Base-by-base conservation (phyloP, 2,888 invertebrate species). In the Pristionchus exspectatus region DNA sequence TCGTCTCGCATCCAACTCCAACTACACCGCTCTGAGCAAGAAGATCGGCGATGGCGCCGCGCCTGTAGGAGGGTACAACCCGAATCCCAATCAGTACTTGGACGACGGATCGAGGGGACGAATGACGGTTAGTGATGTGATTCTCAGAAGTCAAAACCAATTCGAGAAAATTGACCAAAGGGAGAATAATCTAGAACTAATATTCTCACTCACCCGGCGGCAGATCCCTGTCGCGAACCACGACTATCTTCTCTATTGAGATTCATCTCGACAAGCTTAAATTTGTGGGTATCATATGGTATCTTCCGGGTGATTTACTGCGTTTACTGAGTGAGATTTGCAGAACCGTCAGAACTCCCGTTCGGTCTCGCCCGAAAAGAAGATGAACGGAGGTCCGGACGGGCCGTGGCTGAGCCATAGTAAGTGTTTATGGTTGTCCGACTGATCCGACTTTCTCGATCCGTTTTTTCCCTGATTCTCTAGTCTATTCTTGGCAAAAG, bases 11-110 rank as follows among this genome's bases (percentile, higher is more conserved):
- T 88, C 87, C 21, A 69, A 44, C 27, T 87, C 87, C 33, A 74
- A 88, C 74, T 88, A 88, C 87, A 69, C 74, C 10, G 33, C 54
- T 24, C 74, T 88, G 33, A 50, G 74, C 30, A 88, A 88, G 74
- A 56, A 44, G 56, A 33, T 88, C 30, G 74, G 44, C 0, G 21
- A 56, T 12, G 87, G 87, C 12, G n/a, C n/a, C 12, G n/a, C n/a
- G 9, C 27, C 63, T 0, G 56, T 9, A 14, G 87, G 69, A 16
- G 69, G 66, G 9, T 87, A 87, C 69, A 59, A 81, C 3, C 81
- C 33, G 33, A 63, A 63, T 56, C 87, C 27, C 2, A 38, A 87
- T 18, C 66, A 87, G 69, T 50, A 14, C n/a, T 14, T 44, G 21
- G 69, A 59, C 24, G 84, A 85, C 18, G 63, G 59, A 21, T 27